Evolutionary conservation across 2,113 vertebrate species (phyloP).

Genomic region (Nannospalax galili): DNA sequence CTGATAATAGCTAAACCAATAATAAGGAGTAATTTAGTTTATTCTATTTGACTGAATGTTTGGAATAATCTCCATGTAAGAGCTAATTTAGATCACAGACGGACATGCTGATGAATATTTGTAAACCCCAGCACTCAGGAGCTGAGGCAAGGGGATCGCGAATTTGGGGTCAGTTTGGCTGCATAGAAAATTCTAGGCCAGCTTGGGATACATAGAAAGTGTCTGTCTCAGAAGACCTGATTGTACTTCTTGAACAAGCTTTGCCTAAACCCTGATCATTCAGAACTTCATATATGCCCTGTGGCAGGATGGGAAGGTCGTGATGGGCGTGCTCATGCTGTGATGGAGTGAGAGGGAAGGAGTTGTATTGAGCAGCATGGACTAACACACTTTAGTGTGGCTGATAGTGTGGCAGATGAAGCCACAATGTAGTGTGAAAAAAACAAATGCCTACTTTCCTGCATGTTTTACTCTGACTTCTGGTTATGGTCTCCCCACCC

Average conservation of each 20-base stretch:
- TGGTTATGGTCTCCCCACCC: not conserved
- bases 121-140: not conserved
- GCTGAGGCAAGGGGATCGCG: not conserved
- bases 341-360: not conserved
- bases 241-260: not conserved
- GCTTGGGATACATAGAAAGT: not conserved
- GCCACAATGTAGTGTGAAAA: not conserved
- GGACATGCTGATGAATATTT: not conserved
- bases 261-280: not conserved
- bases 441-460: not conserved
- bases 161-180: not conserved
- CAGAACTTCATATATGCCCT: not conserved
- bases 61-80: not conserved
- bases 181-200: not conserved
- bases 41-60: not conserved
- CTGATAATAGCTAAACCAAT: not conserved
- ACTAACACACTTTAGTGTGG: not conserved
- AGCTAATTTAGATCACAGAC: not conserved
- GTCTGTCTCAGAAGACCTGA: not conserved
- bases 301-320: not conserved
- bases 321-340: not conserved
- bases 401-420: not conserved
- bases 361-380: not conserved
- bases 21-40: slow-evolving; percentile 26
- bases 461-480: not conserved